A percentile compares a stretch with the other conserved stretches of the same genome.
Conservation (phyloP, 2,113 vertebrate species). For the Chiloscyllium plagiosum region DNA sequence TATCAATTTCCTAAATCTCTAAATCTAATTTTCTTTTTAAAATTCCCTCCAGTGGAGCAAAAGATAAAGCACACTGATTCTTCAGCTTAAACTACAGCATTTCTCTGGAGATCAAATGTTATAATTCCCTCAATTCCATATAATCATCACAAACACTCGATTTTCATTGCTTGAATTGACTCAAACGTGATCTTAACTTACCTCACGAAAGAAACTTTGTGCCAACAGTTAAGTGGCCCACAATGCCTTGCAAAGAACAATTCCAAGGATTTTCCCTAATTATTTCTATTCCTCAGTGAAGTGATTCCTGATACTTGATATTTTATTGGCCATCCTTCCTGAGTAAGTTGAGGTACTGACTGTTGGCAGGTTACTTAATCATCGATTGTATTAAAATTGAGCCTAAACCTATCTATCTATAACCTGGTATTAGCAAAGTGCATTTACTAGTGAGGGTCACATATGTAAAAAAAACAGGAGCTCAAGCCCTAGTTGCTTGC, state of each 20-base stretch:
- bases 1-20: neutral
- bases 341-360: neutral
- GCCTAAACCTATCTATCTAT: neutral
- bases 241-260: neutral
- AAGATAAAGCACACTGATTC: neutral
- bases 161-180: neutral
- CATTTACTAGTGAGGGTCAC: neutral
- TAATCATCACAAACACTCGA: neutral
- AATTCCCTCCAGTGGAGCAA: neutral
- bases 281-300: neutral
- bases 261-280: neutral
- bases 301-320: neutral
- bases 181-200: neutral
- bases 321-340: neutral
- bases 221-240: neutral
- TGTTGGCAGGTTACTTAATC: neutral
- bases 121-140: neutral
- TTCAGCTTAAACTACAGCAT: neutral
- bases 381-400: neutral
- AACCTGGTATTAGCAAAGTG: neutral
- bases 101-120: neutral
- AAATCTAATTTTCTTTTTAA: conserved; percentile 2
- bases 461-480: no score
- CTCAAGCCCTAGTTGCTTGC: no score
- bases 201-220: neutral